phyloP scores from a whole-genome alignment of 2,888 invertebrate genomes.

The Chorisops tibialis region DNA sequence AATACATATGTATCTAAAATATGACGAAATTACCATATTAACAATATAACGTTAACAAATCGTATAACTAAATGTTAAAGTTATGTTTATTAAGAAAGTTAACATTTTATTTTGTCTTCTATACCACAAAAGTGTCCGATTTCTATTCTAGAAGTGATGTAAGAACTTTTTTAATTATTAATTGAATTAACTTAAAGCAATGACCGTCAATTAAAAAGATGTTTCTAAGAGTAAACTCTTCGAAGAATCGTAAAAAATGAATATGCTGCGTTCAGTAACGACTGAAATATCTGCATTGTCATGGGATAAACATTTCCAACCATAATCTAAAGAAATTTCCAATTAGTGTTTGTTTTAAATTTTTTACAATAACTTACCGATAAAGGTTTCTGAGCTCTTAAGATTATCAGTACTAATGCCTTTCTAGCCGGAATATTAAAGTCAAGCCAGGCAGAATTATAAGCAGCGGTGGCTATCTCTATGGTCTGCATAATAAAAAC shows the following conservation, averaged over 20 bases:
- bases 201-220: too few relatives aligned
- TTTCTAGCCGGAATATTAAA: conserved; percentile 38
- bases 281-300: conserved; percentile 44
- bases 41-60: too few relatives aligned
- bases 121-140: too few relatives aligned
- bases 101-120: too few relatives aligned
- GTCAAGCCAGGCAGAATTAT: conserved; percentile 45
- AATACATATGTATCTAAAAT: too few relatives aligned
- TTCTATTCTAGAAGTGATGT: too few relatives aligned
- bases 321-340: too few relatives aligned
- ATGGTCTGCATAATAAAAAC: conserved; percentile 38
- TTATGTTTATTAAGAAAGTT: too few relatives aligned
- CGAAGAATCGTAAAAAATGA: conserved; percentile 46
- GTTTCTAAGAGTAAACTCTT: conserved; percentile 31
- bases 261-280: conserved; percentile 47
- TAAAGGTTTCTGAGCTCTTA: conserved; percentile 45
- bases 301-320: conserved; percentile 43
- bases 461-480: conserved; percentile 43
- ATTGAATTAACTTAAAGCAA: too few relatives aligned
- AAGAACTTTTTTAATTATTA: conserved; percentile 3
- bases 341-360: too few relatives aligned
- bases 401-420: conserved; percentile 42
- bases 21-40: too few relatives aligned
- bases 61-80: too few relatives aligned
- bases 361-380: conserved; percentile 43